Evolutionary conservation across 2,888 invertebrate species (phyloP).

Genomic region (Drosophila kuntzei): DNA sequence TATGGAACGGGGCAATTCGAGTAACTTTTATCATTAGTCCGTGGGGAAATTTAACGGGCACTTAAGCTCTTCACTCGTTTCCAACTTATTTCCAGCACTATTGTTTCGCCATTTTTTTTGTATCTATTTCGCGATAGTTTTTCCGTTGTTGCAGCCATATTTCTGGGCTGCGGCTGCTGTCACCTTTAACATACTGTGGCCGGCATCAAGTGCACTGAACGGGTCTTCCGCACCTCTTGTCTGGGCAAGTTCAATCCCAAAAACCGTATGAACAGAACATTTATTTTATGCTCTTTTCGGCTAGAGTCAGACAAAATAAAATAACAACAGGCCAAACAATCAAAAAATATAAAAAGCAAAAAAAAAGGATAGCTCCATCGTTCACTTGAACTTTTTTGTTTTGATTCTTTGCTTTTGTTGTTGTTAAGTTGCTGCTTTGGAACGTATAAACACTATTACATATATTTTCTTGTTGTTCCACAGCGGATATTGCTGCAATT

Average conservation of each 20-base stretch:
- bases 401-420: conserved; percentile 34
- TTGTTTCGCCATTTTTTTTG: conserved; percentile 70
- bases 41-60: conserved; percentile 84
- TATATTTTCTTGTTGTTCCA: conserved; percentile 17
- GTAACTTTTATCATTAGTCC: conserved; percentile 84
- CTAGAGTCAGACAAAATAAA: conserved; percentile 27
- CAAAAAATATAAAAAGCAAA: conserved; percentile 4
- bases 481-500: conserved; percentile 78
- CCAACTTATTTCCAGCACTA: conserved; percentile 65
- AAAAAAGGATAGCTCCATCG: conserved; percentile 64
- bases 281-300: conserved; percentile 72
- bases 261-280: conserved; percentile 61
- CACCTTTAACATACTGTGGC: conserved; percentile 68
- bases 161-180: conserved; percentile 56
- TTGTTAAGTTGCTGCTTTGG: conserved; percentile 35
- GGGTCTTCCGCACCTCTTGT: conserved; percentile 34
- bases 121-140: conserved; percentile 46
- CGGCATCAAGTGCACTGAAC: conserved; percentile 56
- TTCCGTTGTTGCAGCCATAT: conserved; percentile 28
- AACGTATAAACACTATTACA: conserved; percentile 22
- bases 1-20: conserved; percentile 41
- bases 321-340: conserved; percentile 37
- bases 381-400: conserved; percentile 65
- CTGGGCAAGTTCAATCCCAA: conserved; percentile 9
- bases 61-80: conserved; percentile 79